A percentile compares a stretch with the other conserved stretches of the same genome.
These are phyloP conservation scores for Myanophis thanlyinensis DNA, from an alignment of 2,113 vertebrate genomes.

Conservation along the genomic window DNA sequence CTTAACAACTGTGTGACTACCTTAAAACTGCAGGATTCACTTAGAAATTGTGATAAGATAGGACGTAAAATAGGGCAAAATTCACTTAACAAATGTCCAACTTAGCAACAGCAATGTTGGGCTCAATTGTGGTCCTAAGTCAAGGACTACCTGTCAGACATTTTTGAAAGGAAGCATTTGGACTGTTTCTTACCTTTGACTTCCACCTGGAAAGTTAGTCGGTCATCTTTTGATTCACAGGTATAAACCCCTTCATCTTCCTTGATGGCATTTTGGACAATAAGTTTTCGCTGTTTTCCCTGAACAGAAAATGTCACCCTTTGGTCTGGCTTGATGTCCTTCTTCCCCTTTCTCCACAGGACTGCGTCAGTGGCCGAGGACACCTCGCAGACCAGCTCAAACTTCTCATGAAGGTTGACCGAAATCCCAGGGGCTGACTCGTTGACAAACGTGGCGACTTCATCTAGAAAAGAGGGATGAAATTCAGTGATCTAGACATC, in stretches of 20 bases:
- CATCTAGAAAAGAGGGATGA: slow-evolving; percentile 36
- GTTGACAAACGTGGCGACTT: slow-evolving; percentile 58
- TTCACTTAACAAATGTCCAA: no score
- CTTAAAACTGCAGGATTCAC: neutral
- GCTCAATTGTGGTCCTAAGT: neutral
- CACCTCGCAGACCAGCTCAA: slow-evolving; percentile 82
- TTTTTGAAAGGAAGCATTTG: neutral
- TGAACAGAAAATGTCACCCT: slow-evolving; percentile 36
- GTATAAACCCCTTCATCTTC: slow-evolving; percentile 59
- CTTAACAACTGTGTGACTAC: neutral
- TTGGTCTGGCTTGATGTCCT: slow-evolving; percentile 58
- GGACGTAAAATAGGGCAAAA: no score
- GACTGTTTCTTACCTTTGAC: slow-evolving; percentile 54
- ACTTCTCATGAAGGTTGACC: slow-evolving; percentile 71
- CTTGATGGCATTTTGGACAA: slow-evolving; percentile 43
- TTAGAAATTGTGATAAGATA: neutral
- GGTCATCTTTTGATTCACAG: slow-evolving; percentile 50
- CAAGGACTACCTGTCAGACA: neutral
- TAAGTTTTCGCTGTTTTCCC: slow-evolving; percentile 54
- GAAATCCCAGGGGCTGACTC: slow-evolving; percentile 48
- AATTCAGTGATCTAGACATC: neutral
- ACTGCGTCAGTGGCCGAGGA: slow-evolving; percentile 63
- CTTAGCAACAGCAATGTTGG: neutral
- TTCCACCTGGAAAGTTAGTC: slow-evolving; percentile 58
- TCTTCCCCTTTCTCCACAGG: slow-evolving; percentile 77